Conservation (phyloP, 2,113 vertebrate genomes). For the Macrotus californicus region DNA sequence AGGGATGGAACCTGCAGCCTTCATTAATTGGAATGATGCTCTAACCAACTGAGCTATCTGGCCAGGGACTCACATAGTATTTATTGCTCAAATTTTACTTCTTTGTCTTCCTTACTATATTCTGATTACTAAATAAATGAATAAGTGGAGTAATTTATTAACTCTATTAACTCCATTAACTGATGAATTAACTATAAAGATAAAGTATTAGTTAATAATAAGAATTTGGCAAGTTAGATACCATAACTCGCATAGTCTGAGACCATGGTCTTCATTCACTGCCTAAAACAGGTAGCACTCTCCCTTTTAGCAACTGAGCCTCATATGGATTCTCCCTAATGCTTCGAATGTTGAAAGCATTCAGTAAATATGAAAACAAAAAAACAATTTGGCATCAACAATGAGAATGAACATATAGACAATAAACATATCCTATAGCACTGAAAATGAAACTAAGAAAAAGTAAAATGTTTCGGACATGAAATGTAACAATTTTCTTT, state of each 20-base stretch:
- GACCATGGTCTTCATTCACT: not conserved
- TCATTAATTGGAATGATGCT: not conserved
- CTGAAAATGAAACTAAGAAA: constrained; percentile 23
- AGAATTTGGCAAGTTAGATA: not conserved
- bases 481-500: constrained; percentile 8
- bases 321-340: not conserved
- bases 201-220: not conserved
- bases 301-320: not conserved
- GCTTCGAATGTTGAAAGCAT: not conserved
- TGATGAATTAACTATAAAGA: not conserved
- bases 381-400: not conserved
- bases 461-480: not conserved
- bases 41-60: not conserved
- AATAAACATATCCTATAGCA: not conserved
- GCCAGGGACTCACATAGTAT: not conserved
- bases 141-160: not conserved
- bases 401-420: not conserved
- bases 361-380: not conserved
- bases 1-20: not conserved
- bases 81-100: not conserved
- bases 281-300: not conserved
- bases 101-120: not conserved
- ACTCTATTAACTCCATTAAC: too few relatives aligned
- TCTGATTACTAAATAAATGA: not conserved
- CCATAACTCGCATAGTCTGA: not conserved